Evolutionary conservation across 30 jellyfish, hydroid and myxozoan genomes (phyloP).

Genomic region (Cassiopea xamachana): DNA sequence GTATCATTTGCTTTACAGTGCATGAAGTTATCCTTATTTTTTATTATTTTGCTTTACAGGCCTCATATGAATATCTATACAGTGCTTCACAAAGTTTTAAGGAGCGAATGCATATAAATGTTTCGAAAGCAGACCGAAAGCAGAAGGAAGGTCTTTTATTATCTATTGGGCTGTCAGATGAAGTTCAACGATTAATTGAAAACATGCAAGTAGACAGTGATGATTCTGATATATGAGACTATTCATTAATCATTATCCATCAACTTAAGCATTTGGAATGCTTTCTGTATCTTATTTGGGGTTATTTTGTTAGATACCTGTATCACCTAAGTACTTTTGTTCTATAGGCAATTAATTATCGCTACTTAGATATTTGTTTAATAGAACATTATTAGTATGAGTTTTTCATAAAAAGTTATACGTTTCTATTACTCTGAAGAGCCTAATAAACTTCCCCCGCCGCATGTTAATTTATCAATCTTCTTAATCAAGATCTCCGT

Average conservation of each 20-base stretch:
- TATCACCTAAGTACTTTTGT: no score
- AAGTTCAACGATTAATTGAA: conserved; percentile 23
- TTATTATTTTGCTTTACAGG: conserved; percentile 33
- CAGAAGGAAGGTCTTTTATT: neutral
- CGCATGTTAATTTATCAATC: no score
- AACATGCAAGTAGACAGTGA: conserved; percentile 38
- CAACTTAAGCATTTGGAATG: no score
- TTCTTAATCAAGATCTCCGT: no score
- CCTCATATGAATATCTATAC: conserved; percentile 73
- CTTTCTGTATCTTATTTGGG: no score
- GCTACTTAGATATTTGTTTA: no score
- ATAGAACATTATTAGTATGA: no score
- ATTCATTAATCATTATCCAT: neutral
- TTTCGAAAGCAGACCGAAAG: neutral
- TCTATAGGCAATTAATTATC: no score
- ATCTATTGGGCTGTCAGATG: conserved; percentile 23
- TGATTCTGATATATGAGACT: neutral
- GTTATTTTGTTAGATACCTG: no score
- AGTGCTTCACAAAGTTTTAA: conserved; percentile 69
- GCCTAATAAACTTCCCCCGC: no score
- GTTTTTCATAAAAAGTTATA: no score
- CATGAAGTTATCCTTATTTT: neutral
- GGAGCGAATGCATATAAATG: conserved; percentile 28
- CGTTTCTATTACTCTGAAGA: no score
- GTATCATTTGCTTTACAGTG: neutral